Evolutionary conservation across 2,113 vertebrate genomes (phyloP), one percentile per base, ranked within the genome.

Genomic region (Leptodactylus fuscus): DNA sequence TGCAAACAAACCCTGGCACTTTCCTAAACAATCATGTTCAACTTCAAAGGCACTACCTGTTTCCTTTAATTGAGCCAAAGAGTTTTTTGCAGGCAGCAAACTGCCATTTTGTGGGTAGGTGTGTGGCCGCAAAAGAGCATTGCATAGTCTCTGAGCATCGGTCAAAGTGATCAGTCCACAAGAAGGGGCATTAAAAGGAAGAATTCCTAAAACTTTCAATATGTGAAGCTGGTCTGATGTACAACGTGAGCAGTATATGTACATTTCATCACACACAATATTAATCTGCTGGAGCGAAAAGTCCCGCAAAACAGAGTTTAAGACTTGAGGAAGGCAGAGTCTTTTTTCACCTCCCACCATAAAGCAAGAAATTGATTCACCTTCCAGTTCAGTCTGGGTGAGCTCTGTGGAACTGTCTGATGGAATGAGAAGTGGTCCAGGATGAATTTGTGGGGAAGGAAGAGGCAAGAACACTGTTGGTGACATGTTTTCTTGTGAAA

Each of bases 281-380:
- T 99, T 99, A 91, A 99, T 99, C 90, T 99, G 98, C 87, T 99
- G 98, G 89, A 99, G 91, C 0, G 98, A 97, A 88, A 97, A 99
- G 90, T 99, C 97, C 29, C 97, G 95, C 58, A 99, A 96, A 70
- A 99, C 98, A 0, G 98, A 99, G 93, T 99, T 99, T 90, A 99
- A 93, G 85, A 99, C 97, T 88, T 99, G 97, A 79, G 98, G 97
- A 88, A 99, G 93, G 91, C 98, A 99, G 7, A 99, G 96, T 20
- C 98, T 95, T 90, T 99, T 99, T 89, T 99, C 98, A 11, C 98
- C 98, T 32, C 98, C 98, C 0, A 99, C 98, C 75, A 98, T 96
- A 27, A 99, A 99, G 87, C 97, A 98, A 65, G 97, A 98, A 91
- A 99, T 99, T 24, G 97, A 97, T 87, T 99, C 98, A 55, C 97